These are phyloP conservation scores for Osmerus mordax DNA, from an alignment of 2,113 vertebrate species.

Conservation along the genomic window DNA sequence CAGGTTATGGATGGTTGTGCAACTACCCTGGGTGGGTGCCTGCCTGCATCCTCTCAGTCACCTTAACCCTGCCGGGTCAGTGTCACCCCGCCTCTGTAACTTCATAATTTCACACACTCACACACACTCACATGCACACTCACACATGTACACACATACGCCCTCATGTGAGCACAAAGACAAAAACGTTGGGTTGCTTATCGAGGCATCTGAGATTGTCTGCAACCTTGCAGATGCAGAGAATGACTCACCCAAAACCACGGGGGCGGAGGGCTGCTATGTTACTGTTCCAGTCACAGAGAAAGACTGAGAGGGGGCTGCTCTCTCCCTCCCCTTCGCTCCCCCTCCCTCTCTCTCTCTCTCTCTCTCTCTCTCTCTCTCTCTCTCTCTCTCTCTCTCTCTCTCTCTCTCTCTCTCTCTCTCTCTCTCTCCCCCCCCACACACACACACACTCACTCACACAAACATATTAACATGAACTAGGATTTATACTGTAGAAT, in stretches of 20 bases:
- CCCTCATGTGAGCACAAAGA: not conserved
- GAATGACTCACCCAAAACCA: conserved; percentile 54
- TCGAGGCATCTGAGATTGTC: conserved; percentile 26
- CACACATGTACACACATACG: not conserved
- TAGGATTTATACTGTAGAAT: conserved; percentile 36
- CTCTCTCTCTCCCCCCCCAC: too few species aligned
- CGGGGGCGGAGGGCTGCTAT: conserved; percentile 27
- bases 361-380: not conserved
- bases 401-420: too few species aligned
- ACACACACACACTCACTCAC: not conserved
- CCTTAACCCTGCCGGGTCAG: too few species aligned
- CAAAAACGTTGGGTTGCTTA: conserved; percentile 11
- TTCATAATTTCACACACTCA: not conserved
- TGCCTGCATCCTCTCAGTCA: too few species aligned
- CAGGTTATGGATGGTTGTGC: too few species aligned
- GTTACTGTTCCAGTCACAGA: conserved; percentile 35
- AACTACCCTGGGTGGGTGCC: too few species aligned
- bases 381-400: too few species aligned
- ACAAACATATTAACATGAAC: conserved; percentile 20
- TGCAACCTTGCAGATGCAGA: conserved; percentile 54
- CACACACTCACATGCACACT: conserved; percentile 1
- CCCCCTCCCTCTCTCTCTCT: conserved; percentile 11
- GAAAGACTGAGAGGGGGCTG: conserved; percentile 1
- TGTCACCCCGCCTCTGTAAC: too few species aligned
- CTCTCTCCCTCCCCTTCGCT: conserved; percentile 4